Evolutionary conservation across 2,888 invertebrate species (phyloP).

Genomic region (Falcaria lacertinaria): DNA sequence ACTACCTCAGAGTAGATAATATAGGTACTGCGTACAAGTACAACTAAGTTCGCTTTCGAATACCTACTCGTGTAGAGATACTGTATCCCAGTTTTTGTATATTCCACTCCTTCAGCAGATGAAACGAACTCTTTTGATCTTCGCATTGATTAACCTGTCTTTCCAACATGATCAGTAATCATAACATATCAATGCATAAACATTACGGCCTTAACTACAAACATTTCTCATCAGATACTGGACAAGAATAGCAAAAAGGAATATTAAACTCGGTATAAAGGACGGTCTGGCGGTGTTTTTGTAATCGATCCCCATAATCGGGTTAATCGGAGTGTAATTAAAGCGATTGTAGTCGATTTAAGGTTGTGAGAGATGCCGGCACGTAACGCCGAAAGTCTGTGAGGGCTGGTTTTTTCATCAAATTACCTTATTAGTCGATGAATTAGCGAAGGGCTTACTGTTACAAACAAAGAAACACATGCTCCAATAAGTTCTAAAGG

Average conservation of each 20-base stretch:
- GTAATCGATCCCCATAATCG: constrained; percentile 31
- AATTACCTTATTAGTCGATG: constrained; percentile 2
- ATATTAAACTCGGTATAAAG: constrained; percentile 31
- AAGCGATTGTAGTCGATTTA: constrained; percentile 35
- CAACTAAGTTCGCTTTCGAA: too few species aligned
- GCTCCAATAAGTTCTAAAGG: neutral
- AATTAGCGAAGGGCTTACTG: constrained; percentile 1
- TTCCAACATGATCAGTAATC: too few species aligned
- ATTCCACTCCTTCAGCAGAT: too few species aligned
- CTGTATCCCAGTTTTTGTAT: too few species aligned
- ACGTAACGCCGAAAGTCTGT: constrained; percentile 23
- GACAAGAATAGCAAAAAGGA: constrained; percentile 9
- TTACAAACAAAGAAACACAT: constrained; percentile 2
- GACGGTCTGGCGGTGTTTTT: constrained; percentile 23
- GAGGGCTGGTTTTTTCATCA: constrained; percentile 19
- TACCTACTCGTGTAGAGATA: too few species aligned
- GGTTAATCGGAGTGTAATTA: constrained; percentile 37
- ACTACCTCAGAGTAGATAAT: too few species aligned
- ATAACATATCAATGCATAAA: neutral
- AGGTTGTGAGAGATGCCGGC: constrained; percentile 28
- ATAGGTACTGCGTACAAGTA: too few species aligned
- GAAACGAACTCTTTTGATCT: too few species aligned
- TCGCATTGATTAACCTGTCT: too few species aligned
- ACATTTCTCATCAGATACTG: neutral
- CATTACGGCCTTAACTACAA: too few species aligned